Evolutionary conservation across 2,113 vertebrate genomes (phyloP), one percentile per base, ranked within the genome.

Genomic region (Caloenas nicobarica): DNA sequence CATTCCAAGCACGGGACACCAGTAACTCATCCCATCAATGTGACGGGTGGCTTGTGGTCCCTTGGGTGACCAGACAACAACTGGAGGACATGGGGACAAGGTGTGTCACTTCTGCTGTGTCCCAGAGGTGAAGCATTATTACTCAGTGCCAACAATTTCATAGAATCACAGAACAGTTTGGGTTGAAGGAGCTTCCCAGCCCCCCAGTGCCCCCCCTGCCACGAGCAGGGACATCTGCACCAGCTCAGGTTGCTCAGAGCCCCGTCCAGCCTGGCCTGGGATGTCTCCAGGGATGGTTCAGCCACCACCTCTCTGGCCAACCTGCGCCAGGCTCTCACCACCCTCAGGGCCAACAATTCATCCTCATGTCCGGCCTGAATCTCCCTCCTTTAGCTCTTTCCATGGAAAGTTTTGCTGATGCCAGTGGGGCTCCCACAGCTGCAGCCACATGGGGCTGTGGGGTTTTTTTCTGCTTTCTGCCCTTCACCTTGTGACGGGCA

Each of bases 31-130:
- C 40, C 70, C 62, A 19, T 3, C 53, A 7, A 4, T 1, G 0
- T 0, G 6, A 0, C 0, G 3, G 28, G 25, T 28, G 46, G 65
- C 24, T n/a, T 12, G n/a, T 0, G 40, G 40, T 51, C 42, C 66
- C 29, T 13, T 0, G 60, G 33, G 69, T 13, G 73, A 4, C 8
- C 68, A 1, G 34, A n/a, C 0, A 61, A 81, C 60, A 11, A 10
- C 16, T 2, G 0, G 68, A 31, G 81, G 70, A 24, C 57, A 31
- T 0, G 8, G 36, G 69, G 87, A 62, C 33, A 6, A 19, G 51
- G 68, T 0, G 16, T 1, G 58, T 34, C 72, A 69, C 26, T 65
- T 40, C 60, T 10, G n/a, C 11, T 0, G 33, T 2, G 56, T 29
- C 57, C 68, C 38, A 10, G 33, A 10, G 82, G n/a, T 16, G 65